Evolutionary conservation across 2,888 invertebrate species (phyloP).

Genomic region (Beris chalybata): DNA sequence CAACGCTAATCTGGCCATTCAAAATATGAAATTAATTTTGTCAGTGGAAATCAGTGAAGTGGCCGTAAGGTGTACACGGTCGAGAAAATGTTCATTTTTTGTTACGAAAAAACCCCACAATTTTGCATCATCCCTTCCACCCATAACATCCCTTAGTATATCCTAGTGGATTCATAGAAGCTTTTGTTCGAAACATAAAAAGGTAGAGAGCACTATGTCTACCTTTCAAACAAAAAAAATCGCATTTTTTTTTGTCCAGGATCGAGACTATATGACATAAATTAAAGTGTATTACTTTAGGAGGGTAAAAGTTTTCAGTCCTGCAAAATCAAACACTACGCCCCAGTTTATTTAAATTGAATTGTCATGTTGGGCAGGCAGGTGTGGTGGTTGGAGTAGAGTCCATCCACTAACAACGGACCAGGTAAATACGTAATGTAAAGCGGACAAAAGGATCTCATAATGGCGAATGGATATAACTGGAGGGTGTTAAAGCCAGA

Average conservation of each 20-base stretch:
- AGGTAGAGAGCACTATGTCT: too few species aligned
- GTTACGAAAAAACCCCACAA: too few species aligned
- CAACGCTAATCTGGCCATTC: too few species aligned
- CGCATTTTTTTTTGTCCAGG: not conserved
- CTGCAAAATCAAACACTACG: slow-evolving; percentile 35
- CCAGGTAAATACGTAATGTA: slow-evolving; percentile 28
- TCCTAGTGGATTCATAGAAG: too few species aligned
- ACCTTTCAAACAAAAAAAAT: not conserved
- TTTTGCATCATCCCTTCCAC: too few species aligned
- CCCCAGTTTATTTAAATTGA: slow-evolving; percentile 40
- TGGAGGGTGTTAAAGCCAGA: slow-evolving; percentile 23
- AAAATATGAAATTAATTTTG: too few species aligned
- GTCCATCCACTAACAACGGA: slow-evolving; percentile 11
- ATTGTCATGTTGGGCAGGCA: slow-evolving; percentile 37
- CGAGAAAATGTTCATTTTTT: too few species aligned
- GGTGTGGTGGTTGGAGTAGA: not conserved
- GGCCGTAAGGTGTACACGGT: too few species aligned
- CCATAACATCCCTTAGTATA: too few species aligned
- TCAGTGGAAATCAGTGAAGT: too few species aligned
- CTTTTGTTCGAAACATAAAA: too few species aligned
- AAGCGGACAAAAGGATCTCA: slow-evolving; percentile 27
- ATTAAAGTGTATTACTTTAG: slow-evolving; percentile 38
- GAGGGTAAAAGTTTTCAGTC: slow-evolving; percentile 19
- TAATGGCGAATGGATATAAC: slow-evolving; percentile 30
- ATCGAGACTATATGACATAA: slow-evolving; percentile 27